Percentiles rank a stretch among this genome's conserved stretches.
Conservation (phyloP, 2,888 invertebrate genomes). For the Tachina grossa region DNA sequence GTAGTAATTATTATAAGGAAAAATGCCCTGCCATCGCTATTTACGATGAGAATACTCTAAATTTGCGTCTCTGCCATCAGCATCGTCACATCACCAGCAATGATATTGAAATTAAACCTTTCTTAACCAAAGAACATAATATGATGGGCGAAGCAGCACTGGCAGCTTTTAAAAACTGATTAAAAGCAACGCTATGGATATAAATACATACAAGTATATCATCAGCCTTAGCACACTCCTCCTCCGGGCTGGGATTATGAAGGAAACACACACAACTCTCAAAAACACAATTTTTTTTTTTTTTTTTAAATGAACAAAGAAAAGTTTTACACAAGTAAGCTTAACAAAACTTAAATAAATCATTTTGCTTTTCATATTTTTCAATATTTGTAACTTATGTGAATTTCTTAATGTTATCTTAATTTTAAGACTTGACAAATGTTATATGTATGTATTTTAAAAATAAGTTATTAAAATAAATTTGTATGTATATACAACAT, state of each 20-base stretch:
- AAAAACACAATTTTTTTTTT: too few species aligned
- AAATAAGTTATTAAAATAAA: not conserved
- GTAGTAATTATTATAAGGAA: constrained; percentile 83
- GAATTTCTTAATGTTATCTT: constrained; percentile 16
- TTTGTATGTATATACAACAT: not conserved
- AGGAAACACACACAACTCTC: not conserved
- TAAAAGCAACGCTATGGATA: constrained; percentile 2
- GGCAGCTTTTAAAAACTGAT: constrained; percentile 66
- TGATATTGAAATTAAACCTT: constrained; percentile 80
- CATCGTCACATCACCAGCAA: constrained; percentile 81
- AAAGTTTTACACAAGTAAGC: constrained; percentile 56
- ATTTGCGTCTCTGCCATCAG: constrained; percentile 81
- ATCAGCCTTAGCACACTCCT: not conserved
- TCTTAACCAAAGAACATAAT: constrained; percentile 72
- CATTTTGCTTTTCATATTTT: constrained; percentile 1
- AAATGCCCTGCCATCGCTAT: constrained; percentile 83
- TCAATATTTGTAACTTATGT: constrained; percentile 9
- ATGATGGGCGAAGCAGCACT: constrained; percentile 68
- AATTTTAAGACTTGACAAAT: not conserved
- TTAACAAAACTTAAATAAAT: constrained; percentile 1
- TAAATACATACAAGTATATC: not conserved
- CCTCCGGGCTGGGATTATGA: not conserved
- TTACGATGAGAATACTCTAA: constrained; percentile 81
- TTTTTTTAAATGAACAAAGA: too few species aligned
- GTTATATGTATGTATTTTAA: not conserved